Conservation (phyloP, 2,888 invertebrate genomes). For the Cotesia congregata region DNA sequence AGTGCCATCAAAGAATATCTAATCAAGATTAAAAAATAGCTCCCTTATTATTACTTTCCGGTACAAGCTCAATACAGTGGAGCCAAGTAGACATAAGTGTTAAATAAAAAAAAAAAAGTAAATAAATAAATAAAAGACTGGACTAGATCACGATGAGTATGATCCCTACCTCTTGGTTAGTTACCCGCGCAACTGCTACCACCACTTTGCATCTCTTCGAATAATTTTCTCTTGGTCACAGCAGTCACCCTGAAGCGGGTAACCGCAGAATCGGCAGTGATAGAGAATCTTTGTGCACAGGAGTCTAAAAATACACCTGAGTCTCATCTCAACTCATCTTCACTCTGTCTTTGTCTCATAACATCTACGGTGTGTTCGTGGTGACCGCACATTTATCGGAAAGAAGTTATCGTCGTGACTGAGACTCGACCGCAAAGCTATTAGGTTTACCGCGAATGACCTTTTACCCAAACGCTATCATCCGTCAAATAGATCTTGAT, state of each 20-base stretch:
- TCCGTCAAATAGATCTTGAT: background rate
- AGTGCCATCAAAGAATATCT: background rate
- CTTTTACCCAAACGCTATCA: slow-evolving; percentile 28
- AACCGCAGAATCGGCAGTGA: slow-evolving; percentile 47
- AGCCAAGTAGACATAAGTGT: background rate
- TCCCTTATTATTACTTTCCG: background rate
- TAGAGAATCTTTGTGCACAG: slow-evolving; percentile 38
- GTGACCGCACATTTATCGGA: slow-evolving; percentile 5
- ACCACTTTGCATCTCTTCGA: background rate
- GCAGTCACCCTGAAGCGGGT: slow-evolving; percentile 18
- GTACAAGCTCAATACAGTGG: background rate
- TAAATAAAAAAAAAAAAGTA: background rate
- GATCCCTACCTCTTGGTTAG: background rate
- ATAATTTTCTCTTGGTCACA: slow-evolving; percentile 7
- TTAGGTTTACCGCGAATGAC: slow-evolving; percentile 11
- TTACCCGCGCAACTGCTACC: slow-evolving; percentile 10
- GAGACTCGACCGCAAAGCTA: background rate
- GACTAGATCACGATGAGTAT: background rate
- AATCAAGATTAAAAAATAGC: background rate
- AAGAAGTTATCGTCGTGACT: background rate
- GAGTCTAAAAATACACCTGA: slow-evolving; percentile 47
- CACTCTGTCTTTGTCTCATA: slow-evolving; percentile 24
- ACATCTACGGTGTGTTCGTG: background rate
- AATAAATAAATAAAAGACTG: background rate
- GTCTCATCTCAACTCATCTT: slow-evolving; percentile 34